Base-by-base conservation (phyloP, 2,797 vertebrate species). In the Nasua narica region DNA sequence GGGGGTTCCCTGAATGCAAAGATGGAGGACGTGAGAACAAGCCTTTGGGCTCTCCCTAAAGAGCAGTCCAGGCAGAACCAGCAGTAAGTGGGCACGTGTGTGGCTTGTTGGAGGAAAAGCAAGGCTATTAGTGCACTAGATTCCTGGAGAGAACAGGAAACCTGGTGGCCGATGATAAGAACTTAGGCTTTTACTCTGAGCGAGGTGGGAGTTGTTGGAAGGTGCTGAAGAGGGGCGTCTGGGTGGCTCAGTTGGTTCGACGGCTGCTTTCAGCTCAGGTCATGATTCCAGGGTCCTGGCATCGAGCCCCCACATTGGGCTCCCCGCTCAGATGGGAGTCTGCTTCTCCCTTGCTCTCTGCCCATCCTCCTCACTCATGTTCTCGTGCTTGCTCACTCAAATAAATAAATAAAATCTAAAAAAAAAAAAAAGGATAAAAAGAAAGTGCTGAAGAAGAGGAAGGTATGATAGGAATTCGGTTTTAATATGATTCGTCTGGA, bases 21-120 rank as follows among this genome's bases (percentile, higher is more conserved):
- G 13, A 11, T 7, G 32, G 40, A 62, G 58, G 58, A 84, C 11
- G 27, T 16, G 21, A 72, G 72, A 54, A 9, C 2, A n/a, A 29
- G 19, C 35, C 50, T 15, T 4, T 6, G 18, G 8, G 12, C 60
- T 89, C 18, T 27, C 40, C 6, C 0, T 3, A 12, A 27, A 76
- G 76, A 86, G 40, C 0, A 3, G n/a, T 48, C 37, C 60, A n/a
- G 50, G 19, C 8, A 79, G 65, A 62, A 56, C 2, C 14, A 29
- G 23, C 7, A 16, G 60, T 37, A n/a, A n/a, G 3, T 6, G 32
- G 60, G 25, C 18, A 23, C 0, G 23, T 16, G 43, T 0, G 0
- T 0, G 25, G 40, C 7, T 19, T 7, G 37, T 7, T 16, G 70
- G 70, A 14, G 25, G 74, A 25, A 9, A 23, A 7, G 37, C 1